phyloP scores from a whole-genome alignment of 1,140 invertebrate genomes.

The Samia ricini region DNA sequence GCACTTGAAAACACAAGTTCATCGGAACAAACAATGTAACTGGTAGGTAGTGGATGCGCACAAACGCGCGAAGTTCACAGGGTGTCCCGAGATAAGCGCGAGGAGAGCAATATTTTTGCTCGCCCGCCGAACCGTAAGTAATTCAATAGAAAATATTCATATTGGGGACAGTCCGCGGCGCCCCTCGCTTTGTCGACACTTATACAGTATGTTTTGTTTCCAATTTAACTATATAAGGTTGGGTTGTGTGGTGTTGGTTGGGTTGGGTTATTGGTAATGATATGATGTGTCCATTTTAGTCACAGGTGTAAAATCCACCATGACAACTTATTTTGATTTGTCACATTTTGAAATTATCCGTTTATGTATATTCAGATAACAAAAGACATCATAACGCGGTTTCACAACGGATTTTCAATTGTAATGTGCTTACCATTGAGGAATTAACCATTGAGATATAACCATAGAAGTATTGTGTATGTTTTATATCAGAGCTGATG shows the following conservation, averaged over 20 bases:
- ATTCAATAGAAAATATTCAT: constrained; percentile 77
- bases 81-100: constrained; percentile 49
- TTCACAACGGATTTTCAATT: too few species aligned
- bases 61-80: constrained; percentile 43
- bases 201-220: constrained; percentile 37
- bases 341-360: too few species aligned
- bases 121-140: constrained; percentile 65
- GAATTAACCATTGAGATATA: too few species aligned
- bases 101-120: constrained; percentile 73
- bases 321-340: too few species aligned
- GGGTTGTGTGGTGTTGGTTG: constrained; percentile 9
- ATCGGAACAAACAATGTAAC: constrained; percentile 3
- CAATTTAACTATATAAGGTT: background rate
- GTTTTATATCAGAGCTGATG: too few species aligned
- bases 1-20: background rate
- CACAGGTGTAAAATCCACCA: background rate
- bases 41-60: background rate
- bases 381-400: too few species aligned
- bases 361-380: too few species aligned
- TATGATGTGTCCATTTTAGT: background rate
- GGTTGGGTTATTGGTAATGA: background rate
- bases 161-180: constrained; percentile 60
- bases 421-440: too few species aligned
- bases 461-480: too few species aligned
- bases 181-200: constrained; percentile 23